A percentile compares a stretch with the other conserved stretches of the same genome.
Evolutionary conservation across 2,797 vertebrate species (phyloP).

Genomic region (Lepilemur ruficaudatus): DNA sequence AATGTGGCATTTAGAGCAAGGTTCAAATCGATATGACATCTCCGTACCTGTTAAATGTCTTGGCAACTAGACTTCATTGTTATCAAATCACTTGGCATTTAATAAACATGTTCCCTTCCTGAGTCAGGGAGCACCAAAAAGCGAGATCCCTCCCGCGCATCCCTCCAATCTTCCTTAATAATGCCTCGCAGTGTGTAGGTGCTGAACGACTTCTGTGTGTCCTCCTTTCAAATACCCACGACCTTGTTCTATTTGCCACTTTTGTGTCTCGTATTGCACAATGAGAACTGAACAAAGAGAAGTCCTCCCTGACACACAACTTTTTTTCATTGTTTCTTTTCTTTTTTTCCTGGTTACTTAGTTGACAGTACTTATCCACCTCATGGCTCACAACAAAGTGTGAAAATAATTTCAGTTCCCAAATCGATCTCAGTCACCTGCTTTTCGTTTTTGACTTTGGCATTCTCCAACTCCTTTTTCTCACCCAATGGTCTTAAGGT

Average conservation of each 20-base stretch:
- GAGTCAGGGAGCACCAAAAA: not conserved
- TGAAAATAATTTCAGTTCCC: constrained; percentile 11
- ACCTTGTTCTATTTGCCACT: not conserved
- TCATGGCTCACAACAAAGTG: not conserved
- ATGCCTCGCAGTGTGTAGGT: not conserved
- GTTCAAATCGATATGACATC: constrained; percentile 33
- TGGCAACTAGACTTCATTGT: not conserved
- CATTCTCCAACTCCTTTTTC: not conserved
- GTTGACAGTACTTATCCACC: not conserved
- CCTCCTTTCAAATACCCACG: not conserved
- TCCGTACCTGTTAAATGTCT: constrained; percentile 1
- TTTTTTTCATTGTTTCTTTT: not conserved
- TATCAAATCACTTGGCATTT: constrained; percentile 15
- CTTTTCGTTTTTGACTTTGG: not conserved
- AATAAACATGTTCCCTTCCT: not conserved
- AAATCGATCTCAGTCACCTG: not conserved
- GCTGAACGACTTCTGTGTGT: not conserved
- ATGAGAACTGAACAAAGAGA: not conserved
- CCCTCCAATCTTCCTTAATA: not conserved
- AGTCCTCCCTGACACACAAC: not conserved
- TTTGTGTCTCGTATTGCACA: not conserved
- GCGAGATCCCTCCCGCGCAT: not conserved
- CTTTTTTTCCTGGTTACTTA: too few species aligned
- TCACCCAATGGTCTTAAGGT: not conserved
- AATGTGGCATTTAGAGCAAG: constrained; percentile 11